Conservation (phyloP, 2,888 invertebrate species). For the Drosophila kokeensis region DNA sequence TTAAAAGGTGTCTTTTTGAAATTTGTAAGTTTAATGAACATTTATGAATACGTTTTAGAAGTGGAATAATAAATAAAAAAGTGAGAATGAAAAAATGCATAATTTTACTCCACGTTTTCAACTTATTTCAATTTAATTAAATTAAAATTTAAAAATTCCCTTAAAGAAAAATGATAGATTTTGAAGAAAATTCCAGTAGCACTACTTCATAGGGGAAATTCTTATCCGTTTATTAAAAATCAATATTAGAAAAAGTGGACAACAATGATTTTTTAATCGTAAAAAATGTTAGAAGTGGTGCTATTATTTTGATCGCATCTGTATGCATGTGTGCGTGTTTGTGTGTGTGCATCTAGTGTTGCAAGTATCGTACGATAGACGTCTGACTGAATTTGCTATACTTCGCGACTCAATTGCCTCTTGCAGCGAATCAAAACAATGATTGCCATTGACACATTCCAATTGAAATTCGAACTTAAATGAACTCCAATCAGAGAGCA, state of each 20-base stretch:
- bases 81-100: neutral
- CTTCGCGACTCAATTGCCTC: constrained; percentile 44
- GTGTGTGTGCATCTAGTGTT: neutral
- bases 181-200: neutral
- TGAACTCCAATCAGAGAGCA: constrained; percentile 33
- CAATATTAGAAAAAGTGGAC: neutral
- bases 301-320: neutral
- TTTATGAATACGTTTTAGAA: neutral
- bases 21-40: neutral
- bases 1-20: neutral
- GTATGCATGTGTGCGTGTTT: neutral
- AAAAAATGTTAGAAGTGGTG: neutral
- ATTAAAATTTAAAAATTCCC: neutral
- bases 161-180: neutral
- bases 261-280: neutral
- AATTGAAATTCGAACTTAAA: constrained; percentile 42
- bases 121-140: neutral
- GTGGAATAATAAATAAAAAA: neutral
- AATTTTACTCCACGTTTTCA: neutral
- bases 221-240: neutral
- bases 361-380: constrained; percentile 27
- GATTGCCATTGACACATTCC: constrained; percentile 35
- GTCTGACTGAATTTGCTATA: constrained; percentile 32
- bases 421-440: constrained; percentile 18
- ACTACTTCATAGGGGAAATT: neutral